These are phyloP conservation scores for Ispidina lecontei DNA, from an alignment of 2,797 vertebrate genomes.

Conservation along the genomic window DNA sequence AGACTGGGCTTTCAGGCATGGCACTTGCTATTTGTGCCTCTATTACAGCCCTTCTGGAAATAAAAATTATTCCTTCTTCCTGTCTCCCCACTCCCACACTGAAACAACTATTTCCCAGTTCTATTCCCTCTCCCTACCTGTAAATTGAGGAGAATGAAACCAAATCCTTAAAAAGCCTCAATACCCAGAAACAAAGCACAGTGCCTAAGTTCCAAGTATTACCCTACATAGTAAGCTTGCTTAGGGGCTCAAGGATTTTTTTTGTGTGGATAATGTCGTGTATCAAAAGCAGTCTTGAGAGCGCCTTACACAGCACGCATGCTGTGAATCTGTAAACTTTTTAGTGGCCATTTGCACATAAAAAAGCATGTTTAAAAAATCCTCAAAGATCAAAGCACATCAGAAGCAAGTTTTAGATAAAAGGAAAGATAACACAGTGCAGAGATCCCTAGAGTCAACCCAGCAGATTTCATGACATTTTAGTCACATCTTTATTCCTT, in stretches of 20 bases:
- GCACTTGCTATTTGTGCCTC: neutral
- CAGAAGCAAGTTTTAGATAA: slow-evolving; percentile 43
- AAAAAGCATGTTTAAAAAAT: neutral
- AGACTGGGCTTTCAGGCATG: slow-evolving; percentile 2
- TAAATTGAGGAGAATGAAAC: neutral
- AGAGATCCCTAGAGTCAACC: slow-evolving; percentile 24
- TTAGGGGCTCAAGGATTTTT: neutral
- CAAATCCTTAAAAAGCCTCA: neutral
- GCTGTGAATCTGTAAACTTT: slow-evolving; percentile 27
- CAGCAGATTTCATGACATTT: neutral
- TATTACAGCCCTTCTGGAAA: neutral
- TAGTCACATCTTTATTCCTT: slow-evolving; percentile 34
- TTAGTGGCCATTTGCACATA: slow-evolving; percentile 41
- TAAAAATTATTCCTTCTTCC: neutral
- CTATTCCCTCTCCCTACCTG: neutral
- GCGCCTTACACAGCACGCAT: neutral
- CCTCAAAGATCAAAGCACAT: slow-evolving; percentile 42
- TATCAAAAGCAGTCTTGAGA: slow-evolving; percentile 7
- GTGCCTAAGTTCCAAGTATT: neutral
- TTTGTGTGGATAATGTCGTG: neutral
- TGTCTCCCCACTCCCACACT: neutral
- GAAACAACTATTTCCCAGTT: neutral
- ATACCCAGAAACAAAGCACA: neutral
- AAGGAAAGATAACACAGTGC: slow-evolving; percentile 18
- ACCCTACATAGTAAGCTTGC: neutral